Percentiles rank a stretch among this genome's conserved stretches.
phyloP scores from a whole-genome alignment of 2,888 invertebrate species.

The Sthenelais limicola region DNA sequence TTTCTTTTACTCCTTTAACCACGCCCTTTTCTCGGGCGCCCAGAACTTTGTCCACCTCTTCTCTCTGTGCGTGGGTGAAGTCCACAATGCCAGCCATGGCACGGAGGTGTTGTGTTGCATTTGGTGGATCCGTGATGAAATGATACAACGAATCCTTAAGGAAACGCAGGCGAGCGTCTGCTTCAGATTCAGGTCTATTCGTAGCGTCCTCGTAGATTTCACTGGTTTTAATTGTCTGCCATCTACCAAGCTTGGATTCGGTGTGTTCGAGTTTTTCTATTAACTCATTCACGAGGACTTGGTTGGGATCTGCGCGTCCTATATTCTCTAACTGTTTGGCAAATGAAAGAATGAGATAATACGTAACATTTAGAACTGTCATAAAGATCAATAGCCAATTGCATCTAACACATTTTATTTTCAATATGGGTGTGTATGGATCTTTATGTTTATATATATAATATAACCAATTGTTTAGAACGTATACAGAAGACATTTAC shows the following conservation, averaged over 20 bases:
- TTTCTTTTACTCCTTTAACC: conserved; percentile 18
- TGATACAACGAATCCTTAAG: conserved; percentile 67
- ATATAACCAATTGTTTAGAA: no score
- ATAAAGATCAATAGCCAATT: no score
- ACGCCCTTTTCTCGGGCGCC: conserved; percentile 21
- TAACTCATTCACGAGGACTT: conserved; percentile 62
- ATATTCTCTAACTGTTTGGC: conserved; percentile 65
- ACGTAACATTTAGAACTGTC: no score
- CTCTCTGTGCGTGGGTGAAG: conserved; percentile 61
- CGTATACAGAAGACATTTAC: conserved; percentile 54
- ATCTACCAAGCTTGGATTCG: conserved; percentile 64
- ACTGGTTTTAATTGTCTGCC: conserved; percentile 62
- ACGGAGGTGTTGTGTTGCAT: conserved; percentile 59
- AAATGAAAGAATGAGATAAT: no score
- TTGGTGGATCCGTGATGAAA: conserved; percentile 58
- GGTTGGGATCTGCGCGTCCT: conserved; percentile 49
- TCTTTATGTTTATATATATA: no score
- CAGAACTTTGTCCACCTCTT: conserved; percentile 56
- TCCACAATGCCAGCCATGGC: conserved; percentile 67
- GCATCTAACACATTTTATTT: no score
- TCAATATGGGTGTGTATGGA: no score
- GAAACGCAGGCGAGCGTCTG: conserved; percentile 62
- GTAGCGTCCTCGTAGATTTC: conserved; percentile 62
- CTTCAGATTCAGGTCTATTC: conserved; percentile 63
- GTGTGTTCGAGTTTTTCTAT: conserved; percentile 62